phyloP scores from a whole-genome alignment of 64 coral and sea anemone species.

The Orbicella faveolata region DNA sequence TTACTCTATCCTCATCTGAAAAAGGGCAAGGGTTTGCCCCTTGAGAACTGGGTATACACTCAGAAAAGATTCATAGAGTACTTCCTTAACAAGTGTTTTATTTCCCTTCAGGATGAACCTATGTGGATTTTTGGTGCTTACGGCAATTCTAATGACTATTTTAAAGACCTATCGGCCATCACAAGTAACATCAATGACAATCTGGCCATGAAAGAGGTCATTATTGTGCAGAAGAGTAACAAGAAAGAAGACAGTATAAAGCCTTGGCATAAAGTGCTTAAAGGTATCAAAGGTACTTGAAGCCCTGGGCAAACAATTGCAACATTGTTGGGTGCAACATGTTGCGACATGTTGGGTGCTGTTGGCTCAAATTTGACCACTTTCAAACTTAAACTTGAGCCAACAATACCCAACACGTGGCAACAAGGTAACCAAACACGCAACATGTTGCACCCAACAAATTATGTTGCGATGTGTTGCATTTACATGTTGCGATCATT shows the following conservation, averaged over 20 bases:
- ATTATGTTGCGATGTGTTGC: too few relatives aligned
- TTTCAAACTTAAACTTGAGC: too few relatives aligned
- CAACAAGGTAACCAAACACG: too few relatives aligned
- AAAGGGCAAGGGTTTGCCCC: not conserved
- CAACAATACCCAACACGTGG: too few relatives aligned
- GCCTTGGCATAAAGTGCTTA: constrained; percentile 7
- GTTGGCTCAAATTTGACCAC: too few relatives aligned
- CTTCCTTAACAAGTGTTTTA: not conserved
- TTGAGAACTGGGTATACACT: not conserved
- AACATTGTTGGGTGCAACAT: too few relatives aligned
- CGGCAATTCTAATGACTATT: not conserved
- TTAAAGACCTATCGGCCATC: not conserved
- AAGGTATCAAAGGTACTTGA: not conserved
- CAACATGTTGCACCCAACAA: too few relatives aligned
- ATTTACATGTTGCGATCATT: too few relatives aligned
- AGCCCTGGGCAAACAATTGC: too few relatives aligned
- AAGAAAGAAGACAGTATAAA: not conserved
- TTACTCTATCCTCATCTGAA: not conserved
- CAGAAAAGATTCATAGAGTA: not conserved
- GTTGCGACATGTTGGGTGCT: too few relatives aligned
- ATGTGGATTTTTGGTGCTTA: constrained; percentile 41
- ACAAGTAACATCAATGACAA: not conserved
- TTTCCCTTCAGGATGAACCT: not conserved
- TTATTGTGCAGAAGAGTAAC: not conserved
- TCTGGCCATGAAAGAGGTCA: not conserved